A percentile compares a stretch with the other conserved stretches of the same genome.
These are phyloP conservation scores for Rhincodon typus DNA, from an alignment of 2,797 vertebrate species.

Conservation along the genomic window DNA sequence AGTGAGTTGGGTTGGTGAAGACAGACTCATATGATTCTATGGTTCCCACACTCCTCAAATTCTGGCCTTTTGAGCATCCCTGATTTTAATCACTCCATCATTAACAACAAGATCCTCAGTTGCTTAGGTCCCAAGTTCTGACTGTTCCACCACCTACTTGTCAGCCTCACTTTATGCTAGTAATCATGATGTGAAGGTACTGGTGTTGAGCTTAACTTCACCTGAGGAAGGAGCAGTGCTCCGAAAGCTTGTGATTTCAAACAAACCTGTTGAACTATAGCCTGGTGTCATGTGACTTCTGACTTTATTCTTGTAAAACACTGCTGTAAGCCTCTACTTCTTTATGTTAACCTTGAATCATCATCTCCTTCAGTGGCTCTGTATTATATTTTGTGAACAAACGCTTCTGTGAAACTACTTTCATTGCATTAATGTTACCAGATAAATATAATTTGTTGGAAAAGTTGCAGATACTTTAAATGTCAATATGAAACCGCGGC, in stretches of 20 bases:
- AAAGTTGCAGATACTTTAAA: not conserved
- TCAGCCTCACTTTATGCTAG: not conserved
- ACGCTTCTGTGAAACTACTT: not conserved
- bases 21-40: too few species aligned
- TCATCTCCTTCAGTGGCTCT: not conserved
- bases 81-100: not conserved
- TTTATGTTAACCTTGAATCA: not conserved
- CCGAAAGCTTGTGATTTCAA: too few species aligned
- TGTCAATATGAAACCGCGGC: not conserved
- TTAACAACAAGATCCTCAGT: not conserved
- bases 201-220: too few species aligned
- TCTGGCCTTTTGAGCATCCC: not conserved
- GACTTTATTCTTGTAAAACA: not conserved
- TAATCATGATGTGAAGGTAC: too few species aligned
- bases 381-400: not conserved
- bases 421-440: not conserved
- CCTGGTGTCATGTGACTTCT: too few species aligned
- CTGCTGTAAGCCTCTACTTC: not conserved
- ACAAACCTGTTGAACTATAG: too few species aligned
- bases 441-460: not conserved
- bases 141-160: too few species aligned
- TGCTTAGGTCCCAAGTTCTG: not conserved
- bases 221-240: too few species aligned
- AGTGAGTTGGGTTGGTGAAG: too few species aligned
- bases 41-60: not conserved